Conservation (phyloP, 2,113 vertebrate genomes). For the Onychostruthus taczanowskii region DNA sequence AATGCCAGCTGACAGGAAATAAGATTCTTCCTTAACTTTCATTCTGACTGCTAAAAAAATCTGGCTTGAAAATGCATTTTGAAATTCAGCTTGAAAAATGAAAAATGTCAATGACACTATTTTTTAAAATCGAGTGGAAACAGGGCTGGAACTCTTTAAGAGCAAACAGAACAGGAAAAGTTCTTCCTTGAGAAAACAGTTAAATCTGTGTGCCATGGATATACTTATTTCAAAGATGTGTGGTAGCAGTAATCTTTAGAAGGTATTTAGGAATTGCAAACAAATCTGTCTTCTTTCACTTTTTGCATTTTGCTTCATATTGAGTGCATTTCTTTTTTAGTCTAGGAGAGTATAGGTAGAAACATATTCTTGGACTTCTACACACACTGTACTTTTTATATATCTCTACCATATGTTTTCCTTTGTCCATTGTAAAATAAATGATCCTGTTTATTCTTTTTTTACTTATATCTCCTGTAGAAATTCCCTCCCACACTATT, state of each 20-base stretch:
- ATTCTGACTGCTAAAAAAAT: not conserved
- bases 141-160: not conserved
- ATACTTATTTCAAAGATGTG: not conserved
- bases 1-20: not conserved
- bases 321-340: not conserved
- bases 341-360: not conserved
- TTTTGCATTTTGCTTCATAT: not conserved
- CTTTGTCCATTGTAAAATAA: conserved; percentile 55
- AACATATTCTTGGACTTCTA: not conserved
- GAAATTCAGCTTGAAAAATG: conserved; percentile 1
- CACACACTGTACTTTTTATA: not conserved
- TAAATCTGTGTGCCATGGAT: not conserved
- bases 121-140: not conserved
- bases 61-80: not conserved
- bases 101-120: not conserved
- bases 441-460: conserved; percentile 46
- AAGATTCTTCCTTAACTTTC: not conserved
- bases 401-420: conserved; percentile 37
- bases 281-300: not conserved
- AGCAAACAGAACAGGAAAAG: not conserved
- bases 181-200: not conserved
- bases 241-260: not conserved
- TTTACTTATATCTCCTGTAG: conserved; percentile 24
- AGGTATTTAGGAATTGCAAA: not conserved
- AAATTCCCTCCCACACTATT: conserved; percentile 34